Base-by-base conservation (phyloP, 2,113 vertebrate species). In the Corynorhinus townsendii region DNA sequence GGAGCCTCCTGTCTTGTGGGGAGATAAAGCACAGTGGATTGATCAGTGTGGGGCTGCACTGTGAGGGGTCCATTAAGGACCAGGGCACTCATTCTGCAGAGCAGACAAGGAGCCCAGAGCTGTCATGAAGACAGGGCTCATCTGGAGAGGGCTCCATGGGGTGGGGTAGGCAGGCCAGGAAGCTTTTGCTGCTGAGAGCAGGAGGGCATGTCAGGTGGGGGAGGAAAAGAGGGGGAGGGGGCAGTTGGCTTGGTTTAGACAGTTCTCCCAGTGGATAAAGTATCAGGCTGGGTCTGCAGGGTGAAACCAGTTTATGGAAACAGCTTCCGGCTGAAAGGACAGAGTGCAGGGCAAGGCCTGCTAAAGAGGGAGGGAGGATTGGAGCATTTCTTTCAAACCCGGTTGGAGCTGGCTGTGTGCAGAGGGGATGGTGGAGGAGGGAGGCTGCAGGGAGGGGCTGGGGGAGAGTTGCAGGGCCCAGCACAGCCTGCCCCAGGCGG, bases 371-470 rank as follows among this genome's bases (percentile, higher is more conserved):
- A 84, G 72, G 49, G 76, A 68, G 43, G 47, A 49, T 4, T 62
- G 47, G 47, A 75, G 56, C 26, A 69, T 69, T 47, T 92, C 64
- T 85, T 95, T 86, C 86, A 85, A 72, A 89, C 45, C 80, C 71
- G 86, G 89, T 56, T 90, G 88, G 73, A 93, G 73, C 38, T 54
- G 94, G 79, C 45, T 82, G 59, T 62, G 56, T 68, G 83, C 79
- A 49, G 83, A 95, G 69, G 68, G 76, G 38, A 28, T 64, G 59
- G 75, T 40, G 38, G 92, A 47, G 71, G 88, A 56, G 71, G 49
- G 49, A 54, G 38, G 66, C 38, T 81, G 33, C 11, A n/a, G 54
- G 54, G 43, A 68, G 45, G 66, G 43, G 43, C 81, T 77, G n/a
- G 80, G 17, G 30, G 30, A 77, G 40, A 26, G 80, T 10, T 80